Percentiles rank a stretch among this genome's conserved stretches.
phyloP scores from a whole-genome alignment of 30 jellyfish, hydroid and myxozoan species.

The Nemopilema nomurai region DNA sequence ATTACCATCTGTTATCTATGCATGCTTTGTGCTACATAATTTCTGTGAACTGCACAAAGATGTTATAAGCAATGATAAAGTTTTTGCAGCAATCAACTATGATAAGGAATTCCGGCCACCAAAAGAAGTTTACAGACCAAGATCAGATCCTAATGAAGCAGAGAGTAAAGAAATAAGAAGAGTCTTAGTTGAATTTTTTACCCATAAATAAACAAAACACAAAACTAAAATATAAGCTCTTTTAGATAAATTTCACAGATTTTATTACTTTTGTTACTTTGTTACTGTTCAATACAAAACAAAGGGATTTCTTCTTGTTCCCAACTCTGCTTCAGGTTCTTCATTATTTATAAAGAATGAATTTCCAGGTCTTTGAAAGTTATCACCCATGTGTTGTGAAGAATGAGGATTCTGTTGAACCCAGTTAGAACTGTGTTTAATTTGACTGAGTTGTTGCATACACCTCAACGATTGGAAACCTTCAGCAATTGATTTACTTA shows the following conservation, averaged over 20 bases:
- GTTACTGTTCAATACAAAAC: background rate
- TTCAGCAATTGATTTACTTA: slow-evolving; percentile 6
- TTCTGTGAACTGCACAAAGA: slow-evolving; percentile 46
- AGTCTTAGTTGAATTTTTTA: slow-evolving; percentile 11
- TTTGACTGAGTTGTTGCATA: too few species aligned
- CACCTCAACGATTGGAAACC: slow-evolving; percentile 4
- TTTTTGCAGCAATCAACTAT: slow-evolving; percentile 24
- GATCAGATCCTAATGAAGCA: slow-evolving; percentile 25
- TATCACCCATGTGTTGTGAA: slow-evolving; percentile 7
- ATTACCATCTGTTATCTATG: slow-evolving; percentile 17
- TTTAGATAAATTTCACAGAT: background rate
- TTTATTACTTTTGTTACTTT: background rate
- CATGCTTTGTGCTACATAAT: too few species aligned
- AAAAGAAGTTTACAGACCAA: slow-evolving; percentile 1
- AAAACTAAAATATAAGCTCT: background rate
- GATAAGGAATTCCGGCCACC: slow-evolving; percentile 41
- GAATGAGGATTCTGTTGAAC: background rate
- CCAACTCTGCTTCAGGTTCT: slow-evolving; percentile 8
- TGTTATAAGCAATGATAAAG: slow-evolving; percentile 12
- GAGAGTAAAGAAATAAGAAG: slow-evolving; percentile 35
- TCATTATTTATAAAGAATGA: background rate
- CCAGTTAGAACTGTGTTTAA: background rate
- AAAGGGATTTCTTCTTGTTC: slow-evolving; percentile 4
- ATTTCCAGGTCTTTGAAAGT: slow-evolving; percentile 1
- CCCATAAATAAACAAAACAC: slow-evolving; percentile 20